Evolutionary conservation across 2,888 invertebrate species (phyloP).

Genomic region (Eupithecia subfuscata): DNA sequence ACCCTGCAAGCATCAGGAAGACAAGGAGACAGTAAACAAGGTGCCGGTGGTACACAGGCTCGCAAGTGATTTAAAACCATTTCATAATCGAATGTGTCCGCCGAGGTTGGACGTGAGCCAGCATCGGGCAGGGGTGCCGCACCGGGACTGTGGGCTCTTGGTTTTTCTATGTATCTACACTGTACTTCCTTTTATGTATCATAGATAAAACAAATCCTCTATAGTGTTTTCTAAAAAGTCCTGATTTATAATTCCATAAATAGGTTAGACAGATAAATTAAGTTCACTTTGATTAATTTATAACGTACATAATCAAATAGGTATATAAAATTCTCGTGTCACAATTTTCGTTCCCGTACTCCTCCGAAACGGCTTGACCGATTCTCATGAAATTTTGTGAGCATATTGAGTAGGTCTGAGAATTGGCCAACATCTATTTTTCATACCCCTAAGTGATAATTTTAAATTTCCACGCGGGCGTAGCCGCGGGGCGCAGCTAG

Average conservation of each 20-base stretch:
- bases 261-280: background rate
- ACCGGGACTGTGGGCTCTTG: background rate
- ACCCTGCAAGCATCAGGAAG: conserved; percentile 51
- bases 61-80: conserved; percentile 74
- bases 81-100: conserved; percentile 66
- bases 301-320: no score
- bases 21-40: conserved; percentile 63
- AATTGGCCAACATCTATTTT: no score
- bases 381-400: no score
- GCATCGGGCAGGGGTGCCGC: conserved; percentile 48
- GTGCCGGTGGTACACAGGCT: conserved; percentile 54
- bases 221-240: background rate
- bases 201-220: background rate
- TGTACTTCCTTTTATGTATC: no score
- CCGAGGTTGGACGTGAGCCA: conserved; percentile 16
- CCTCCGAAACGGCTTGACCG: no score
- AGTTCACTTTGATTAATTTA: background rate
- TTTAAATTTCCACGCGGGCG: no score
- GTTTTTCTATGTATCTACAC: background rate
- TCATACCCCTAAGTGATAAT: no score
- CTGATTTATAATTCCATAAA: background rate
- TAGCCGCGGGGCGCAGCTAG: no score
- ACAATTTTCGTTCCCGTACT: no score
- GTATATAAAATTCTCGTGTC: no score
- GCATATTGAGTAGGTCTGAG: no score